Evolutionary conservation across 2,797 vertebrate genomes (phyloP).

Genomic region (Triplophysa bombifrons): DNA sequence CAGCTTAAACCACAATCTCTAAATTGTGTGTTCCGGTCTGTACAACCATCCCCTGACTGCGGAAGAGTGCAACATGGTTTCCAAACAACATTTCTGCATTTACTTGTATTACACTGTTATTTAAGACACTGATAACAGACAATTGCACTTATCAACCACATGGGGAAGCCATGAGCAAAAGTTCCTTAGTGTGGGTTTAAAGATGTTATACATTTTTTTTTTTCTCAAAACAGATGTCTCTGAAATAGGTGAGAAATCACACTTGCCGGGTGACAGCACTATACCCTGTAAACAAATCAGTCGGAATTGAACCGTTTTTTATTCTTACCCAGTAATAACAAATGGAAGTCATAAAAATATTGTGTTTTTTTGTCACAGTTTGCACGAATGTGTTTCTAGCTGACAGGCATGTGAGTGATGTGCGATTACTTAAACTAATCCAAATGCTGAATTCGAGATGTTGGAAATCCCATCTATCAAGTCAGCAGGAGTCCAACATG

Average conservation of each 20-base stretch:
- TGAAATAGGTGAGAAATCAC: neutral
- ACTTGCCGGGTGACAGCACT: neutral
- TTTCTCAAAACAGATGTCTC: neutral
- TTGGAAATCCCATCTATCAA: conserved; percentile 35
- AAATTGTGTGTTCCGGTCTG: too few relatives aligned
- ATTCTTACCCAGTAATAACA: neutral
- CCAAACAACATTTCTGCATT: too few relatives aligned
- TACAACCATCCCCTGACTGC: too few relatives aligned
- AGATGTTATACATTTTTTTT: too few relatives aligned
- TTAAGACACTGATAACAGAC: too few relatives aligned
- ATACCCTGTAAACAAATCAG: neutral
- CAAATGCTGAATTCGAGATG: neutral
- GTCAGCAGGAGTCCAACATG: conserved; percentile 29
- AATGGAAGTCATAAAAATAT: neutral
- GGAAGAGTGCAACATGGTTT: too few relatives aligned
- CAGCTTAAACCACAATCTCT: too few relatives aligned
- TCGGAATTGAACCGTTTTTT: neutral
- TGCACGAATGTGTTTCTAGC: neutral
- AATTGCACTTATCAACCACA: too few relatives aligned
- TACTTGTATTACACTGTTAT: too few relatives aligned
- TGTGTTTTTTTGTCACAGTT: neutral
- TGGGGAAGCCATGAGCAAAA: too few relatives aligned
- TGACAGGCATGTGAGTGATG: neutral
- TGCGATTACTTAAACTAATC: conserved; percentile 25
- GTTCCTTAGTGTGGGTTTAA: too few relatives aligned